Conservation (phyloP, 2,113 vertebrate species). For the Bucco capensis region DNA sequence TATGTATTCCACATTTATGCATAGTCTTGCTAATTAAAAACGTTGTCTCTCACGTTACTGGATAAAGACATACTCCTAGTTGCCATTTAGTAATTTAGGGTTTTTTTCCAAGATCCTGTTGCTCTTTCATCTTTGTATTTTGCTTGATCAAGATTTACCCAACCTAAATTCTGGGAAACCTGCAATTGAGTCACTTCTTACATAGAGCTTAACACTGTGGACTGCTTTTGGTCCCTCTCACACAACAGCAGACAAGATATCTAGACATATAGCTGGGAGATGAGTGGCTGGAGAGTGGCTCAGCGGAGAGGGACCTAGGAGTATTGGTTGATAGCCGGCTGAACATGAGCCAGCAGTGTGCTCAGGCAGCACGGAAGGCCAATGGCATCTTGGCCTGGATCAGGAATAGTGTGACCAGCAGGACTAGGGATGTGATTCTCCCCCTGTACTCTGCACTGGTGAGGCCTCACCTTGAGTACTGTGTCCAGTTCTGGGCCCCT, state of each 20-base stretch:
- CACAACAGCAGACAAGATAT: background rate
- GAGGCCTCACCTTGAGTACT: too few species aligned
- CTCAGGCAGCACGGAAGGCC: too few species aligned
- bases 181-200: background rate
- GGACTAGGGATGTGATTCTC: too few species aligned
- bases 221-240: background rate
- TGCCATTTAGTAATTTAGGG: background rate
- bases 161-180: background rate
- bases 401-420: too few species aligned
- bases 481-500: too few species aligned
- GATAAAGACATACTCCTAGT: background rate
- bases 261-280: too few species aligned
- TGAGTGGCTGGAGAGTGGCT: too few species aligned
- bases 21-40: background rate
- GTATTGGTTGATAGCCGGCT: too few species aligned
- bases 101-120: background rate
- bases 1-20: background rate
- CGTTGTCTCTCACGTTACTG: background rate
- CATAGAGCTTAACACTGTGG: background rate
- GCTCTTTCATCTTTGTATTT: background rate
- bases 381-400: too few species aligned
- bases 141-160: rapidly evolving
- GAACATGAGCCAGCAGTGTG: too few species aligned
- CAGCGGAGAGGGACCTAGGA: too few species aligned
- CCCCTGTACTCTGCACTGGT: too few species aligned